Conservation (phyloP, 2,888 invertebrate species). For the Anodontia alba region DNA sequence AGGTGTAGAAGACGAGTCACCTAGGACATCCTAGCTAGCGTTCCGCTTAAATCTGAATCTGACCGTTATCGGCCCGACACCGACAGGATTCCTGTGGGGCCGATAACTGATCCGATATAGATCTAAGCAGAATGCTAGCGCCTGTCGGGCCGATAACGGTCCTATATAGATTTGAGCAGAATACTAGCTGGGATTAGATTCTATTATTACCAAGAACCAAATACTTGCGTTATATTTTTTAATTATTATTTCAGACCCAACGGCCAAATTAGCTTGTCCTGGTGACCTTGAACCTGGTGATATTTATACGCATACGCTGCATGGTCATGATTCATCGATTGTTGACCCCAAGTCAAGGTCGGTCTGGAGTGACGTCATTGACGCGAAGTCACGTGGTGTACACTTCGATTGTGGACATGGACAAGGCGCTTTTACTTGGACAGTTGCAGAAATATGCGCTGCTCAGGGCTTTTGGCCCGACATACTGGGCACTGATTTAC, state of each 20-base stretch:
- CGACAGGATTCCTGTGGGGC: too few relatives aligned
- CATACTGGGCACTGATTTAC: slow-evolving; percentile 76
- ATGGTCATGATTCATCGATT: slow-evolving; percentile 68
- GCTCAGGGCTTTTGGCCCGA: slow-evolving; percentile 76
- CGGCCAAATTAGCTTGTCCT: slow-evolving; percentile 46
- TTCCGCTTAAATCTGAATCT: too few relatives aligned
- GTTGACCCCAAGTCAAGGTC: slow-evolving; percentile 57
- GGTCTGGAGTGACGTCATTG: slow-evolving; percentile 66
- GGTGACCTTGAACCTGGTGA: slow-evolving; percentile 73
- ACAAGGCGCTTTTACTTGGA: slow-evolving; percentile 79
- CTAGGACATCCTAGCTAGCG: too few relatives aligned
- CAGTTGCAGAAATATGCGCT: slow-evolving; percentile 71
- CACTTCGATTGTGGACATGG: slow-evolving; percentile 81
- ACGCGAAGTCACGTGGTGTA: slow-evolving; percentile 76
- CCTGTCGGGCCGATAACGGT: too few relatives aligned
- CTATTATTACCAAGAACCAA: too few relatives aligned
- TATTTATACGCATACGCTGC: slow-evolving; percentile 78
- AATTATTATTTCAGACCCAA: neutral
- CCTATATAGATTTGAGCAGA: too few relatives aligned
- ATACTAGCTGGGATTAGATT: too few relatives aligned
- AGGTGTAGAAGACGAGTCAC: too few relatives aligned
- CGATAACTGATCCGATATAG: too few relatives aligned
- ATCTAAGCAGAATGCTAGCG: too few relatives aligned
- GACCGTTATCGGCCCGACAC: too few relatives aligned
- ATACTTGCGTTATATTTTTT: too few relatives aligned